phyloP scores from a whole-genome alignment of 2,888 invertebrate species.

The Nomada lathburiana region DNA sequence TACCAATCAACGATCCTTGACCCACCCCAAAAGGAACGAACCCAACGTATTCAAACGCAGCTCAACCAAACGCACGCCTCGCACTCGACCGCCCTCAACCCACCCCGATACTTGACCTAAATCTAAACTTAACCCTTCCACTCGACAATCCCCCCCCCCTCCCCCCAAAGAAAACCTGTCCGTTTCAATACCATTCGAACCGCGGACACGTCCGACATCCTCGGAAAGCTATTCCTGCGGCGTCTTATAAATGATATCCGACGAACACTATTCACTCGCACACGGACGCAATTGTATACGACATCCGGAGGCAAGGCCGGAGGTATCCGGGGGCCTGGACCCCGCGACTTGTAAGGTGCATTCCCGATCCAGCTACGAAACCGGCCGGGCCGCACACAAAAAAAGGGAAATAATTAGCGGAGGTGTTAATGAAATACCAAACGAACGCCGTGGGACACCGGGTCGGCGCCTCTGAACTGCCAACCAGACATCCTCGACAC shows the following conservation, averaged over 20 bases:
- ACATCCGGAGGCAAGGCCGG: conserved; percentile 25
- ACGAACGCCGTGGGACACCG: conserved; percentile 82
- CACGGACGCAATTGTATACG: conserved; percentile 18
- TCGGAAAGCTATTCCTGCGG: too few relatives aligned
- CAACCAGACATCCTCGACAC: conserved; percentile 83
- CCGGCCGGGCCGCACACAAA: conserved; percentile 67
- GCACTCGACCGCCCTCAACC: too few relatives aligned
- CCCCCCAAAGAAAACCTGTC: too few relatives aligned
- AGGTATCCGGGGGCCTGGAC: conserved; percentile 28
- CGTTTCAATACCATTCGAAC: too few relatives aligned
- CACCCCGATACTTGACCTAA: too few relatives aligned
- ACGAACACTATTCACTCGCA: conserved; percentile 31
- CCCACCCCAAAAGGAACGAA: too few relatives aligned
- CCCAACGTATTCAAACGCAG: too few relatives aligned
- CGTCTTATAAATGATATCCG: conserved; percentile 39
- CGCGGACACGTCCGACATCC: too few relatives aligned
- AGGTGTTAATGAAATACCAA: conserved; percentile 85
- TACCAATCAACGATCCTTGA: too few relatives aligned
- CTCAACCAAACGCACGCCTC: too few relatives aligned
- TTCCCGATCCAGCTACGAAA: conserved; percentile 72
- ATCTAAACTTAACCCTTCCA: too few relatives aligned
- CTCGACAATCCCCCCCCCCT: too few relatives aligned
- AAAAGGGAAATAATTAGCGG: conserved; percentile 83
- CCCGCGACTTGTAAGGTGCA: conserved; percentile 70
- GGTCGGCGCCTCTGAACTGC: conserved; percentile 84